Conservation (phyloP, 2,113 vertebrate genomes). For the Cottus gobio region DNA sequence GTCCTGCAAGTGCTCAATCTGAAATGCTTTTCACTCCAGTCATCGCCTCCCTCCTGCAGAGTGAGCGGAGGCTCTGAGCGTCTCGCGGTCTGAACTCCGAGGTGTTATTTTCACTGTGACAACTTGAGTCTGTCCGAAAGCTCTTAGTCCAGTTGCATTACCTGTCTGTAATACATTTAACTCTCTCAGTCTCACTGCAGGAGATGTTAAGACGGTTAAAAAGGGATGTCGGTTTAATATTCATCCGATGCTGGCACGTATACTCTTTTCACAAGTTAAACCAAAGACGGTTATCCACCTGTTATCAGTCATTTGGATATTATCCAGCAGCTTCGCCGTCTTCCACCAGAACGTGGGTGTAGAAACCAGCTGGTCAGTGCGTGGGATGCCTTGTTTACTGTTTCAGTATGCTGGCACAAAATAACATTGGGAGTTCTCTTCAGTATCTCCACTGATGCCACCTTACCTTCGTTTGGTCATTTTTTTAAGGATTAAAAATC, state of each 20-base stretch:
- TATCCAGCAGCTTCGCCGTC: constrained; percentile 73
- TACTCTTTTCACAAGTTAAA: constrained; percentile 43
- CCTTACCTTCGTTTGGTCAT: constrained; percentile 37
- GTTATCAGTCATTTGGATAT: constrained; percentile 66
- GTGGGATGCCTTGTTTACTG: constrained; percentile 78
- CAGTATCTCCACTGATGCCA: constrained; percentile 53
- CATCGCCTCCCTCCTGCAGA: constrained; percentile 9
- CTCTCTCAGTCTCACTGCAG: constrained; percentile 8
- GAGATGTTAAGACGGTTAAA: background rate
- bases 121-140: constrained; percentile 29
- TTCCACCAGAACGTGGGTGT: constrained; percentile 78
- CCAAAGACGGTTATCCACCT: constrained; percentile 64
- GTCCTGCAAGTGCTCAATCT: background rate
- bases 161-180: constrained; percentile 59
- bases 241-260: background rate
- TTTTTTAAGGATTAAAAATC: constrained; percentile 32
- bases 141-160: constrained; percentile 36
- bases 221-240: constrained; percentile 1
- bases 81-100: constrained; percentile 27
- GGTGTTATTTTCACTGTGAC: constrained; percentile 25
- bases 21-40: constrained; percentile 2
- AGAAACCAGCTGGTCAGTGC: constrained; percentile 81
- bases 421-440: constrained; percentile 55
- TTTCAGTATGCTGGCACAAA: constrained; percentile 73
- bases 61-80: background rate